Base-by-base conservation (phyloP, 2,888 invertebrate genomes). In the Therioaphis trifolii region DNA sequence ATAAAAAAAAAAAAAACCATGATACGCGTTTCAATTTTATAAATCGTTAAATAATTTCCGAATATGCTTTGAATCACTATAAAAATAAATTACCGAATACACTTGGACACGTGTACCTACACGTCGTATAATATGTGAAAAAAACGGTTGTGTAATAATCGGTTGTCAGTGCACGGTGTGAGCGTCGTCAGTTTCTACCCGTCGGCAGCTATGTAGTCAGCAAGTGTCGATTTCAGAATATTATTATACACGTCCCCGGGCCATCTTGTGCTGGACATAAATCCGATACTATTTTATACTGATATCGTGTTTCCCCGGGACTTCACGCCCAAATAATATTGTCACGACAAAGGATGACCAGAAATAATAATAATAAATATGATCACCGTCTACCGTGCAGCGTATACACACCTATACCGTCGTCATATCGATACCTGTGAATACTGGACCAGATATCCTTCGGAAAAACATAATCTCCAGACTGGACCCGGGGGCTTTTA, bases 281-380 rank as follows among this genome's bases (percentile, higher is more conserved):
- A 82, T 63, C 63, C 49, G 80, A 82, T 82, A 82, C 72, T 61
- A 49, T 72, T 72, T 82, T 82, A 49, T 21, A 5, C n/a, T 27
- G 80, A 18, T 82, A 82, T 82, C 80, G 14, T 63, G 80, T 82
- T 82, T 74, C 80, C n/a, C 9, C 14, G 80, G 18, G 21, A 18
- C 66, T 66, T 0, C 55, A 21, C n/a, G 27, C 21, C 18, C n/a
- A 35, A 27, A 14, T n/a, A 76, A 63, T 46, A 46, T 21, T 63
- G 29, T 29, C 49, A 9, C 24, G 15, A 77, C 77, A 66, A 77
- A 77, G 77, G 49, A 77, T 49, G 49, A 66, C 77, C 63, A 24
- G 63, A 46, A 75, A 75, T 40, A 40, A 75, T 58, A 74, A 71
- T 71, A 55, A 77, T 27, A 66, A 66, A 77, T 66, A 66, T 49